Percentiles rank a stretch among this genome's conserved stretches.
These are phyloP conservation scores for Gymnogyps californianus DNA, from an alignment of 2,113 vertebrate genomes.

Conservation along the genomic window DNA sequence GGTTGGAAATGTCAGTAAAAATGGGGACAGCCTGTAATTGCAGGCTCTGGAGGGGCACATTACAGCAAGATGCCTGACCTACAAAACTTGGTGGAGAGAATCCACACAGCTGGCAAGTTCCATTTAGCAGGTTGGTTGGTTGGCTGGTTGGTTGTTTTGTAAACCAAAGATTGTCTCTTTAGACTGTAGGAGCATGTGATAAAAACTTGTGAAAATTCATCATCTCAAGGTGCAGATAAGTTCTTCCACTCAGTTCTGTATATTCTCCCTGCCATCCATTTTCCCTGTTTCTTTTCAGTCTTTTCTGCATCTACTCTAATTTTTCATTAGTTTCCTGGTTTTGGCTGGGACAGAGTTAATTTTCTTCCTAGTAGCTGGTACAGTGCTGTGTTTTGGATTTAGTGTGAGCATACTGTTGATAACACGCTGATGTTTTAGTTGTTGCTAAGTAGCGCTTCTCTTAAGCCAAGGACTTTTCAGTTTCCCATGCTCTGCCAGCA, in stretches of 20 bases:
- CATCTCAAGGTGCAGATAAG: not conserved
- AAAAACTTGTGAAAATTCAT: not conserved
- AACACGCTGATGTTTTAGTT: too few relatives aligned
- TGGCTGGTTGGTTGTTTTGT: not conserved
- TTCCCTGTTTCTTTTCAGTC: not conserved
- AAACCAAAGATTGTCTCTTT: not conserved
- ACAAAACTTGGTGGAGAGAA: not conserved
- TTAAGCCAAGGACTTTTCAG: too few relatives aligned
- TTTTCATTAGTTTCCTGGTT: not conserved
- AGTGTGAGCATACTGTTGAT: too few relatives aligned
- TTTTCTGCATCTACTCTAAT: not conserved
- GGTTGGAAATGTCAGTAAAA: not conserved
- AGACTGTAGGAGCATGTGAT: not conserved
- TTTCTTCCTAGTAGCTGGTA: too few relatives aligned
- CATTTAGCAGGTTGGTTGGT: not conserved
- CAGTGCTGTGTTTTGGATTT: too few relatives aligned
- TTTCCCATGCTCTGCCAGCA: too few relatives aligned
- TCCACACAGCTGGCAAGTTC: not conserved
- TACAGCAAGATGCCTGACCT: not conserved
- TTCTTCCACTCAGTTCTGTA: not conserved
- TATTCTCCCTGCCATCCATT: not conserved
- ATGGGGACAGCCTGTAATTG: not conserved
- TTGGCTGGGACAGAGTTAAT: too few relatives aligned
- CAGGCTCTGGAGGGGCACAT: not conserved
- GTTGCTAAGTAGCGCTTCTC: too few relatives aligned